These are phyloP conservation scores for Melozone crissalis DNA, from an alignment of 2,113 vertebrate genomes.

Conservation along the genomic window DNA sequence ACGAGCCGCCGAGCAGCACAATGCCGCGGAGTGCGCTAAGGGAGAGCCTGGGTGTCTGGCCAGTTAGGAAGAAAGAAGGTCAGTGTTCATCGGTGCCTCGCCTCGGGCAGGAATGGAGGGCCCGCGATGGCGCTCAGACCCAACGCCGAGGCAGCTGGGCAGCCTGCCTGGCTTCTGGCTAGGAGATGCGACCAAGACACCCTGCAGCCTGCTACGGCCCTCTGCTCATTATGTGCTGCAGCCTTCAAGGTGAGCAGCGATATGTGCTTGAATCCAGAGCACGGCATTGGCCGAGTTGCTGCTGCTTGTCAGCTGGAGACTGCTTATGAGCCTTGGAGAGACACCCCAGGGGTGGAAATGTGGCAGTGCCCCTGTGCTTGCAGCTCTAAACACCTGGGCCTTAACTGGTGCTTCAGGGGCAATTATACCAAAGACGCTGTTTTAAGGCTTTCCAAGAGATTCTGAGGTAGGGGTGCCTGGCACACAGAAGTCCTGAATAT, in stretches of 20 bases:
- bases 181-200: background rate
- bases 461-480: rapidly evolving
- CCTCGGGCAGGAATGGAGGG: too few relatives aligned
- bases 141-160: background rate
- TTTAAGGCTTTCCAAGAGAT: background rate
- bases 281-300: background rate
- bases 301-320: background rate
- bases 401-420: too few relatives aligned
- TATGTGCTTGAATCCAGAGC: background rate
- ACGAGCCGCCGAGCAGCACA: background rate
- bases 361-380: background rate
- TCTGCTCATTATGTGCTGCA: background rate
- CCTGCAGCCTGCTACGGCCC: background rate
- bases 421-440: too few relatives aligned
- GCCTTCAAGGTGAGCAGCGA: background rate
- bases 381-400: too few relatives aligned
- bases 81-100: background rate
- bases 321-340: background rate
- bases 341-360: too few relatives aligned
- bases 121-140: background rate
- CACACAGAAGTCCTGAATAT: background rate
- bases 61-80: background rate
- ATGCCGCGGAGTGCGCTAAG: too few relatives aligned
- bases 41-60: too few relatives aligned
- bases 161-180: background rate